Base-by-base conservation (phyloP, 2,888 invertebrate species). In the Xylota sylvarum region DNA sequence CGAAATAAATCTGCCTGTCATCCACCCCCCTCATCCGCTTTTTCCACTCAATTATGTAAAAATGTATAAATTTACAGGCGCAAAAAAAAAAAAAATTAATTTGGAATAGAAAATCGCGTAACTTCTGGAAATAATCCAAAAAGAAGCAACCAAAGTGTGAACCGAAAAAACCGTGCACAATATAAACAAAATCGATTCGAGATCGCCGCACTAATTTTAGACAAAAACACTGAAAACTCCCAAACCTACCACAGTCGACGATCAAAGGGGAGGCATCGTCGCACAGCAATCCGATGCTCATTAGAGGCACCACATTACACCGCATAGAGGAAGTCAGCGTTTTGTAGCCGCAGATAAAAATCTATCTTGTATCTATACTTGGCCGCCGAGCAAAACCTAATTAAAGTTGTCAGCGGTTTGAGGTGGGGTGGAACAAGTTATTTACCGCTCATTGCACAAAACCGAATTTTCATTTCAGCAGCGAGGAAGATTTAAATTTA, bases 121-220 rank as follows among this genome's bases (percentile, higher is more conserved):
- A 85, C 52, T 85, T 76, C 70, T 80, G 84, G 84, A 80, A 84
- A 80, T 58, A 80, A 70, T 85, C 84, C 84, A 83, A 78, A 72
- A 48, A 19, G 9, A 48, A 19, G 9, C 30, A 17, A 23, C 19
- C n/a, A 46, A 58, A 48, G 12, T 62, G 32, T 55, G 40, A 46
- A 52, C 46, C 10, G 52, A 58, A 35, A 56, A 62, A 70, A 48
- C 43, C 62, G 35, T 56, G 14, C 30, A 30, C 40, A 64, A 5
- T 48, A 32, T 32, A 65, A 65, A 65, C 46, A 46, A 65, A 73
- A 62, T 43, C 46, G 65, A 76, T 56, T 56, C 9, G 14, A 65
- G 56, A 67, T 40, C 67, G 76, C 56, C 37, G 30, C 37, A 67
- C 56, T 76, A 76, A 67, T 58, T 67, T 65, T 76, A 76, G 65